Percentiles rank a stretch among this genome's conserved stretches.
phyloP scores from a whole-genome alignment of 2,888 invertebrate species.

The Fragum whitleyi region DNA sequence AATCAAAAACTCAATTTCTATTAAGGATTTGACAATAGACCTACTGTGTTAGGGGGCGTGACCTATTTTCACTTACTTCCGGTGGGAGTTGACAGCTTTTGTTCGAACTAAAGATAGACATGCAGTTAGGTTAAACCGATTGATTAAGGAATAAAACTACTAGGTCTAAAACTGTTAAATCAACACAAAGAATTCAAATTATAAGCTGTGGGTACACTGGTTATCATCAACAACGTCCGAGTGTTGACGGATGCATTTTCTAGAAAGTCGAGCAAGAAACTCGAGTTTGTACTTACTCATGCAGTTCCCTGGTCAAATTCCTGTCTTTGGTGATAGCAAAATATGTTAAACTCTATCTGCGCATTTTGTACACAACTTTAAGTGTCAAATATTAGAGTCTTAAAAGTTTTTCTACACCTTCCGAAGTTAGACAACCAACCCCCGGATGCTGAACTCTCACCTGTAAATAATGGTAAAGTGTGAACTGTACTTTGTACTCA shows the following conservation, averaged over 20 bases:
- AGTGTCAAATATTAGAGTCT: not conserved
- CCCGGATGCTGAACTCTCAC: constrained; percentile 33
- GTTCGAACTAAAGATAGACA: not conserved
- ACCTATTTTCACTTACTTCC: constrained; percentile 7
- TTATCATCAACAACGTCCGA: too few relatives aligned
- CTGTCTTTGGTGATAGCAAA: not conserved
- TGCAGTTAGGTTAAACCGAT: too few relatives aligned
- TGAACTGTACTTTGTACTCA: not conserved
- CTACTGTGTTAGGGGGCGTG: constrained; percentile 15
- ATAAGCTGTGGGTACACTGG: too few relatives aligned
- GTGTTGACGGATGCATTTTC: not conserved
- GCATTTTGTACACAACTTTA: not conserved
- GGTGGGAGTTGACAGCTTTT: constrained; percentile 9
- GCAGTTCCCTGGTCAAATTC: not conserved
- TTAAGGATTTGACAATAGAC: not conserved
- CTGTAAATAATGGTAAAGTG: constrained; percentile 19
- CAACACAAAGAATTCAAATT: too few relatives aligned
- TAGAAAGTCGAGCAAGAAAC: not conserved
- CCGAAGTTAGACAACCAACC: not conserved
- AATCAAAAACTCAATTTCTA: too few relatives aligned
- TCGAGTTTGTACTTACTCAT: not conserved
- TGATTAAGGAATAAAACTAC: too few relatives aligned
- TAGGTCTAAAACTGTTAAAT: too few relatives aligned
- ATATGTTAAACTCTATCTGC: not conserved
- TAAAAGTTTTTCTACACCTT: not conserved